These are phyloP conservation scores for Torymus auratus DNA, from an alignment of 2,888 invertebrate species.

Conservation along the genomic window DNA sequence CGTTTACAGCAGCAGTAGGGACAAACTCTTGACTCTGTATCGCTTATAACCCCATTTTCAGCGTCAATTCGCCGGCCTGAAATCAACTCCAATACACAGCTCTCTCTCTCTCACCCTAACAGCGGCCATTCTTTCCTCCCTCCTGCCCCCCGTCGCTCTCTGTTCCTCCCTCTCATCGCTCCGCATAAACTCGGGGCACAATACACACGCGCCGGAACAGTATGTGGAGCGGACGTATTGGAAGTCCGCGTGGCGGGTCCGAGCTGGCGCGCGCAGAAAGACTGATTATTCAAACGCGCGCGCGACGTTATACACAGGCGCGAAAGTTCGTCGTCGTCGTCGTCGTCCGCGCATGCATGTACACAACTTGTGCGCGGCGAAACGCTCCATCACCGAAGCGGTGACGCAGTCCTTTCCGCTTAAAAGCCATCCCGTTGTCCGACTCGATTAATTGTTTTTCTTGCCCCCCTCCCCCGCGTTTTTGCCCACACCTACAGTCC, in stretches of 20 bases:
- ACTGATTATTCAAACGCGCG: constrained; percentile 45
- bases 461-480: neutral
- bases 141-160: too few species aligned
- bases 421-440: constrained; percentile 31
- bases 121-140: too few species aligned
- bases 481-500: too few species aligned
- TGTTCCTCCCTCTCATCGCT: too few species aligned
- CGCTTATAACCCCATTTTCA: neutral
- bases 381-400: constrained; percentile 38
- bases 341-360: too few species aligned
- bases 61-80: too few species aligned
- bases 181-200: too few species aligned
- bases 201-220: neutral
- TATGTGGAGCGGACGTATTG: neutral
- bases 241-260: neutral
- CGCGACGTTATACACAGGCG: neutral
- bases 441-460: constrained; percentile 56
- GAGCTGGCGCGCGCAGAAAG: constrained; percentile 22
- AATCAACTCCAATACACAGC: too few species aligned
- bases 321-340: constrained; percentile 14
- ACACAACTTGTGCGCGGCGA: neutral
- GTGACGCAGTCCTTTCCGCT: constrained; percentile 35
- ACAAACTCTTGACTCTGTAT: neutral
- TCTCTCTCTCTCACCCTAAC: too few species aligned
- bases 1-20: too few species aligned